Base-by-base conservation (phyloP, 2,113 vertebrate species). In the Caloenas nicobarica region DNA sequence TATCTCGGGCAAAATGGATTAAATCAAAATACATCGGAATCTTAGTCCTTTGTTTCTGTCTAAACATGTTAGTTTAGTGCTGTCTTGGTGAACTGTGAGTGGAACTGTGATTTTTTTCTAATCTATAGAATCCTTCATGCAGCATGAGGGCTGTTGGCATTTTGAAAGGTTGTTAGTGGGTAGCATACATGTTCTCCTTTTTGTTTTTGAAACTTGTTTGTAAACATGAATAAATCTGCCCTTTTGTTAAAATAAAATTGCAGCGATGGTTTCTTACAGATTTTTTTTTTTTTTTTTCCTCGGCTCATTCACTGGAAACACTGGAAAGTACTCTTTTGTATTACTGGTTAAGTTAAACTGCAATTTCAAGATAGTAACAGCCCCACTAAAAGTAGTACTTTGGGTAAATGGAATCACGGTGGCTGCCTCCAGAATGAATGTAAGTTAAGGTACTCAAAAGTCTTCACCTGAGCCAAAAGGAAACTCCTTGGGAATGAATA, bases 1-100 rank as follows among this genome's bases (percentile, higher is more conserved):
- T 98, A 97, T 99, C 99, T 99, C 97, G 98, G 99, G 98, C 99
- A 98, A 98, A 98, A 98, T 98, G 98, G 98, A 98, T 98, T 98
- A 98, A 98, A 99, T 98, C 98, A 97, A 98, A 98, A 98, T 98
- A 97, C 97, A 98, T 99, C 98, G 98, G 98, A 98, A 99, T 97
- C 97, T 98, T 98, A 98, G 98, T 98, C 97, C 97, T 98, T 98
- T 98, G 97, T 98, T 98, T 98, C 98, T 99, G 98, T 99, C 98
- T 98, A 98, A 98, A 97, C 98, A 98, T 98, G 98, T 98, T 98
- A 97, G 98, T 97, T 98, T 98, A 98, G 98, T 98, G 97, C 98
- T 97, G 98, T 99, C 98, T 98, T 98, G 98, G 98, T 98, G 97
- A 98, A 98, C 97, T 98, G 98, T 98, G 98, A 98, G 98, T 98